A percentile compares a stretch with the other conserved stretches of the same genome.
phyloP scores from a whole-genome alignment of 2,113 vertebrate genomes.

The Triplophysa tibetana region DNA sequence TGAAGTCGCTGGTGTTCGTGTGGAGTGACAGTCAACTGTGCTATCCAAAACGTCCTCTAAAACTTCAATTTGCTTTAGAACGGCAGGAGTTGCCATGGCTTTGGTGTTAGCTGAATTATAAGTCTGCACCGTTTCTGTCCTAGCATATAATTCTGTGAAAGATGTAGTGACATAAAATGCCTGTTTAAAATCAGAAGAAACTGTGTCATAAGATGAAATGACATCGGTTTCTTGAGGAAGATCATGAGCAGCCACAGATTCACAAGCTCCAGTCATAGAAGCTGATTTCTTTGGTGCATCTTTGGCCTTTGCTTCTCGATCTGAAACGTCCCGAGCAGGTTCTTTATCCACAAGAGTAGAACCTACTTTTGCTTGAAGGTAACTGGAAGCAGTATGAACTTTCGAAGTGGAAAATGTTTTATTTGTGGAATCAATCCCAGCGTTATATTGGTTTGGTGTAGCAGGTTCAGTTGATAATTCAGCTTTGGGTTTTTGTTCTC shows the following conservation, averaged over 20 bases:
- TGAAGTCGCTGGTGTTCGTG: no score
- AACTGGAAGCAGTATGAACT: not conserved
- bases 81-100: not conserved
- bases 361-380: not conserved
- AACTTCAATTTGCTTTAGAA: not conserved
- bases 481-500: conserved; percentile 8
- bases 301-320: not conserved
- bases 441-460: not conserved
- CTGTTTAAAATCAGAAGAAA: not conserved
- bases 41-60: no score
- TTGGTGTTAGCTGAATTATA: not conserved
- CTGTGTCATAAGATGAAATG: not conserved
- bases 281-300: no score
- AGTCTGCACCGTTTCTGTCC: not conserved
- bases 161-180: not conserved
- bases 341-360: not conserved
- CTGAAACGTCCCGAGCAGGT: not conserved
- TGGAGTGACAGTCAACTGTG: not conserved
- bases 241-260: not conserved
- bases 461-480: not conserved
- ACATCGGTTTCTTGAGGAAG: not conserved
- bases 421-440: not conserved
- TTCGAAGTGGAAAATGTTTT: not conserved
- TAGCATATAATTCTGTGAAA: not conserved
- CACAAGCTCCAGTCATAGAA: not conserved